These are phyloP conservation scores for Ctenomys sociabilis DNA, from an alignment of 2,113 vertebrate genomes.

Conservation along the genomic window DNA sequence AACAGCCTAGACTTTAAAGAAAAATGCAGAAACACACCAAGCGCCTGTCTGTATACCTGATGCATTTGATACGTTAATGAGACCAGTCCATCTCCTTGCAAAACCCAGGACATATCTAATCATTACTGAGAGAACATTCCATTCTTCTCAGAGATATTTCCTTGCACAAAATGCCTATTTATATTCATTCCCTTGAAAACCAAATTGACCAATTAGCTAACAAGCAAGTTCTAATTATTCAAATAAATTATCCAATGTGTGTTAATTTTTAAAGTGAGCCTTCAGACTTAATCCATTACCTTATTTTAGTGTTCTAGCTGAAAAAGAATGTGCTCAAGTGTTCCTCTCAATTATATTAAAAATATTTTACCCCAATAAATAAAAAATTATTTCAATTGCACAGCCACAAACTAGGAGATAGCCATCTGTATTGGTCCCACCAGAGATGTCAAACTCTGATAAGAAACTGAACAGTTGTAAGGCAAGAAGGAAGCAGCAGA, in stretches of 20 bases:
- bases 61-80: conserved; percentile 15
- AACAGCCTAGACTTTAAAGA: neutral
- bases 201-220: conserved; percentile 16
- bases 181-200: conserved; percentile 3
- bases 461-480: neutral
- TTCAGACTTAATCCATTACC: neutral
- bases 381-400: neutral
- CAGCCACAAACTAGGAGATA: neutral
- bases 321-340: neutral
- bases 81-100: conserved; percentile 11
- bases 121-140: conserved; percentile 38
- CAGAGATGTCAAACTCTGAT: neutral
- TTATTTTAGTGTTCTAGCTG: conserved; percentile 6
- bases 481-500: neutral
- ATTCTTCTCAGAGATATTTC: conserved; percentile 40
- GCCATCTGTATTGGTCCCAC: neutral
- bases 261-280: conserved; percentile 47
- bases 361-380: conserved; percentile 31
- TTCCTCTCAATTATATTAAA: neutral
- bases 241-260: conserved; percentile 38
- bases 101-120: conserved; percentile 14
- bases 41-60: neutral
- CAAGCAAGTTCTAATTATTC: conserved; percentile 28
- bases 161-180: conserved; percentile 46
- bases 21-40: neutral